Evolutionary conservation across 2,797 vertebrate genomes (phyloP).

Genomic region (Pygocentrus nattereri): DNA sequence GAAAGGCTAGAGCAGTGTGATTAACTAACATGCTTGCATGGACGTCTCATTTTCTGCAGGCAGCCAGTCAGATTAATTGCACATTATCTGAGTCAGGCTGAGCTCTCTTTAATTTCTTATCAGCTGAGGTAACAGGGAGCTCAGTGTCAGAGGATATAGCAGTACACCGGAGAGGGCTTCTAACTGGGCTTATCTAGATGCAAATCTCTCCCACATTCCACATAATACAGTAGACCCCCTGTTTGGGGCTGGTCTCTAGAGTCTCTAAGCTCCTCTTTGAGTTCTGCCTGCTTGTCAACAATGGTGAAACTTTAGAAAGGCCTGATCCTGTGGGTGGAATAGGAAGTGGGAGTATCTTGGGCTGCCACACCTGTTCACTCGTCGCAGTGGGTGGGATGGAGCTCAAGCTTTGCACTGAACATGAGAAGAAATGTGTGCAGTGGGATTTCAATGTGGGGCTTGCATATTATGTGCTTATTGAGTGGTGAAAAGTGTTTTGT

Average conservation of each 20-base stretch:
- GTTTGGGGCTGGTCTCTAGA: constrained; percentile 15
- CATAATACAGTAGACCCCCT: constrained; percentile 32
- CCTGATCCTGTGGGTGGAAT: neutral
- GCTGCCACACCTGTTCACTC: constrained; percentile 15
- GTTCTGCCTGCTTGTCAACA: constrained; percentile 6
- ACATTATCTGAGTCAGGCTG: constrained; percentile 40
- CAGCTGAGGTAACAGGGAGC: constrained; percentile 6
- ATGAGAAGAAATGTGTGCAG: neutral
- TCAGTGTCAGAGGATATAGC: constrained; percentile 34
- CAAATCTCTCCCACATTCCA: constrained; percentile 45
- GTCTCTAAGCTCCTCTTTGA: constrained; percentile 16
- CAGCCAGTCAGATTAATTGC: constrained; percentile 49
- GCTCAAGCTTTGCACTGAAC: neutral
- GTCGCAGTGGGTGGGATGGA: neutral
- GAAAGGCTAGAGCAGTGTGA: neutral
- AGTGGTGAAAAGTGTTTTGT: too few relatives aligned
- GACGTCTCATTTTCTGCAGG: constrained; percentile 23
- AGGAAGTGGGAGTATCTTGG: neutral
- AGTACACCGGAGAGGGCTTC: constrained; percentile 32
- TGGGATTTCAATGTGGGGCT: too few relatives aligned
- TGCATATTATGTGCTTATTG: too few relatives aligned
- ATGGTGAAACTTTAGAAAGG: constrained; percentile 36
- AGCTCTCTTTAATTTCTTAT: constrained; percentile 34
- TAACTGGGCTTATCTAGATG: constrained; percentile 37
- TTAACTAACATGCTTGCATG: constrained; percentile 8